Evolutionary conservation across 2,888 invertebrate species (phyloP).

Genomic region (Lasioglossum figueresi): DNA sequence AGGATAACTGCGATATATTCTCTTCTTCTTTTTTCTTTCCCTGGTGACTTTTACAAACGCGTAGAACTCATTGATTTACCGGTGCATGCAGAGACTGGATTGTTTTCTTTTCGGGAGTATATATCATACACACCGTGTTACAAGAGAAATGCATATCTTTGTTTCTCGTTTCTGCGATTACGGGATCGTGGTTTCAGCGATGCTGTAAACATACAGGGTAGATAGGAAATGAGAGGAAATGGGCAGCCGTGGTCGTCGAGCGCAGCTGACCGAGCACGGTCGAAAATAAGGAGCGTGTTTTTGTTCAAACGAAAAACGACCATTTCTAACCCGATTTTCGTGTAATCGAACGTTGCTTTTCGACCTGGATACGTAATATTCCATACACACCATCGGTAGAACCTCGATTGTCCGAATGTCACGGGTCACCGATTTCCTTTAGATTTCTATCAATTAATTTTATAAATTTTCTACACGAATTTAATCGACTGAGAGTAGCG

Average conservation of each 20-base stretch:
- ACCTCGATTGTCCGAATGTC: background rate
- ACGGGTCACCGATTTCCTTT: background rate
- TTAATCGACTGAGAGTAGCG: background rate
- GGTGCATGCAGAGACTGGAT: conserved; percentile 52
- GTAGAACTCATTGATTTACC: conserved; percentile 50
- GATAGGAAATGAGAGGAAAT: conserved; percentile 42
- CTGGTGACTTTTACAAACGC: conserved; percentile 8
- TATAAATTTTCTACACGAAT: background rate
- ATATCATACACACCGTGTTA: conserved; percentile 63
- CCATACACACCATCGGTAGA: background rate
- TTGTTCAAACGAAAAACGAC: background rate
- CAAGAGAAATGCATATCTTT: conserved; percentile 68
- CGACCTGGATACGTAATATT: background rate
- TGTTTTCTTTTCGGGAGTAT: conserved; percentile 46
- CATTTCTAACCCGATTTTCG: background rate
- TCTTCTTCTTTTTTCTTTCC: background rate
- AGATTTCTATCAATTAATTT: background rate
- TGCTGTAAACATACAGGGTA: conserved; percentile 63
- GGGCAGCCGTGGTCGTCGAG: conserved; percentile 6
- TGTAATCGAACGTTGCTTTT: conserved; percentile 11
- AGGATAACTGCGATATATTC: conserved; percentile 33
- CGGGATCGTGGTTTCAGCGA: conserved; percentile 49
- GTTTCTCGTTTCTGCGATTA: conserved; percentile 52
- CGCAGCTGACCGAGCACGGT: background rate
- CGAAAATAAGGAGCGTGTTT: conserved; percentile 4